Base-by-base conservation (phyloP, 2,888 invertebrate genomes). In the Nematopogon swammerdamellus region DNA sequence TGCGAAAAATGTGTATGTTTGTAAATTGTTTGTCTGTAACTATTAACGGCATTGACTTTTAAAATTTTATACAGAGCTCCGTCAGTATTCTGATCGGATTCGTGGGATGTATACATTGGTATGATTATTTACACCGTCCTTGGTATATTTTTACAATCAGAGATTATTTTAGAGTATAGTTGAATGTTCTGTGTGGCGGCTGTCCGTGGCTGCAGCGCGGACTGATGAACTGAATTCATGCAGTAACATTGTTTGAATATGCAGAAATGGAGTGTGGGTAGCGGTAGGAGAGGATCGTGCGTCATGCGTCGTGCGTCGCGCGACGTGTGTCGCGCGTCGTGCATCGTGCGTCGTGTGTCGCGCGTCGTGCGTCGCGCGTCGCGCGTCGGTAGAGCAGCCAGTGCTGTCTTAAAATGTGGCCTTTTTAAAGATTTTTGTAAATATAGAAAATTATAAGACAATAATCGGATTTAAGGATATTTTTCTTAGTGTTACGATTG, bases 121-220 rank as follows among this genome's bases (percentile, higher is more conserved):
- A 70, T 72, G 70, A 71, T 72, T 71, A 72, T 70, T 74, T 74
- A 75, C 76, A 76, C 77, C 79, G 79, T 79, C 79, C 79, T 76
- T 74, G 5, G 73, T 72, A 71, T 72, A 76, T 74, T 74, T 71
- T 74, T 72, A 69, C 45, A 48, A 44, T 45, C 30, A 50, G 76
- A 77, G 77, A 79, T 77, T 77, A 75, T 72, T 36, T 8, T 36
- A 36, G 36, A 36, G 8, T 14, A 14, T 36, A 14, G 11, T 6
- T 14, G 36, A 14, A 14, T 6, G 14, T 36, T 14, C 4, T 6
- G 25, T 25, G 25, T 25, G 25, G 36, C 4, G 36, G 3, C 36
- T 14, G 36, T 14, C 3, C 36, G 11, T 8, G 36, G 8, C 36
- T 4, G 3, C 8, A 36, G 36, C 11, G 11, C n/a, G n/a, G n/a